These are phyloP conservation scores for Lithobates sylvaticus DNA, from an alignment of 2,797 vertebrate species.

Conservation along the genomic window DNA sequence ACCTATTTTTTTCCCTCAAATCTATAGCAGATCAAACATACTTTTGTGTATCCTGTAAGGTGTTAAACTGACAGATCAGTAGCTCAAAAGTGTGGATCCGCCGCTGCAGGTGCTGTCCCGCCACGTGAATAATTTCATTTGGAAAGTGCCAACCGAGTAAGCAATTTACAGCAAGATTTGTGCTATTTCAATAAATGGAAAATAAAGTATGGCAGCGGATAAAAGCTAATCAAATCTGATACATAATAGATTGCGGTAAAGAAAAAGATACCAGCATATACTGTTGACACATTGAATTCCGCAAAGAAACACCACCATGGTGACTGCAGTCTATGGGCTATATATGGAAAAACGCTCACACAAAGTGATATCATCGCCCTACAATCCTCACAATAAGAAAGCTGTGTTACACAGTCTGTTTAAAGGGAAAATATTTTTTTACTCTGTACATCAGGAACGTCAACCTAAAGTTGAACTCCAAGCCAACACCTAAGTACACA, in stretches of 20 bases:
- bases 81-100: not conserved
- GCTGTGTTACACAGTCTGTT: too few relatives aligned
- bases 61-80: constrained; percentile 34
- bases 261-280: not conserved
- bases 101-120: constrained; percentile 14
- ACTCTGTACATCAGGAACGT: too few relatives aligned
- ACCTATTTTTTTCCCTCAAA: too few relatives aligned
- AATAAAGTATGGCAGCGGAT: constrained; percentile 7
- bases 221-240: constrained; percentile 5
- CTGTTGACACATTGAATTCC: too few relatives aligned
- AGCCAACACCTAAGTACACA: too few relatives aligned
- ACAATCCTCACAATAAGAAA: too few relatives aligned
- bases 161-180: constrained; percentile 22
- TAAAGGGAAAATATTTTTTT: too few relatives aligned
- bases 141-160: constrained; percentile 21
- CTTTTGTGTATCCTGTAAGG: constrained; percentile 27
- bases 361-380: too few relatives aligned
- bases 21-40: not conserved
- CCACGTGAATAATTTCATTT: constrained; percentile 38
- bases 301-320: too few relatives aligned
- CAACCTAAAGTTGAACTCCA: too few relatives aligned
- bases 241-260: not conserved
- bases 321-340: too few relatives aligned
- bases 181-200: constrained; percentile 9
- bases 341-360: too few relatives aligned